Conservation (phyloP, 2,888 invertebrate species). For the Micoletzkya japonica region DNA sequence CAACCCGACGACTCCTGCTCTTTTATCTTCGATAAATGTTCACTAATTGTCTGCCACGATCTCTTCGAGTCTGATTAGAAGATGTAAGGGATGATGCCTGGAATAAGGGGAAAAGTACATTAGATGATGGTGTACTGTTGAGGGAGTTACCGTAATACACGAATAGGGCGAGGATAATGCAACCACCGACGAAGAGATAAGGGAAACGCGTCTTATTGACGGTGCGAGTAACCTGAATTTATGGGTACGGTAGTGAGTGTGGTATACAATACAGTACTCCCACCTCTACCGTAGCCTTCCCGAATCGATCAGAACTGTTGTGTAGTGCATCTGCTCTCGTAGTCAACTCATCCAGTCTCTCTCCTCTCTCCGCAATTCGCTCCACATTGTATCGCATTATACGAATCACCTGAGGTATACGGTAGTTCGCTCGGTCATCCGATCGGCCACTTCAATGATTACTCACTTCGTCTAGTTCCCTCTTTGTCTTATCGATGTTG, state of each 20-base stretch:
- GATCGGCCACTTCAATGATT: neutral
- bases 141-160: slow-evolving; percentile 4
- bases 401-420: slow-evolving; percentile 17
- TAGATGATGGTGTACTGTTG: too few species aligned
- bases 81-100: too few species aligned
- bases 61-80: too few species aligned
- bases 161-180: slow-evolving; percentile 11
- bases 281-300: slow-evolving; percentile 11
- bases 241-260: neutral
- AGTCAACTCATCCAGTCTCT: slow-evolving; percentile 23
- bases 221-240: neutral
- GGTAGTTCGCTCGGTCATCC: neutral
- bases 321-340: slow-evolving; percentile 26
- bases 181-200: slow-evolving; percentile 10
- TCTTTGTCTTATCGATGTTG: slow-evolving; percentile 19
- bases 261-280: slow-evolving; percentile 7
- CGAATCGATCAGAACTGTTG: slow-evolving; percentile 18
- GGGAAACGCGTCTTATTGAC: slow-evolving; percentile 6
- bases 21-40: too few species aligned
- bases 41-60: too few species aligned
- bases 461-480: slow-evolving; percentile 21
- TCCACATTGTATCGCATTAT: slow-evolving; percentile 25
- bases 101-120: too few species aligned
- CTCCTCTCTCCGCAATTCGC: slow-evolving; percentile 24
- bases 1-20: too few species aligned